These are phyloP conservation scores for Leptinotarsa juncta DNA, from an alignment of 2,888 invertebrate species.

Conservation along the genomic window DNA sequence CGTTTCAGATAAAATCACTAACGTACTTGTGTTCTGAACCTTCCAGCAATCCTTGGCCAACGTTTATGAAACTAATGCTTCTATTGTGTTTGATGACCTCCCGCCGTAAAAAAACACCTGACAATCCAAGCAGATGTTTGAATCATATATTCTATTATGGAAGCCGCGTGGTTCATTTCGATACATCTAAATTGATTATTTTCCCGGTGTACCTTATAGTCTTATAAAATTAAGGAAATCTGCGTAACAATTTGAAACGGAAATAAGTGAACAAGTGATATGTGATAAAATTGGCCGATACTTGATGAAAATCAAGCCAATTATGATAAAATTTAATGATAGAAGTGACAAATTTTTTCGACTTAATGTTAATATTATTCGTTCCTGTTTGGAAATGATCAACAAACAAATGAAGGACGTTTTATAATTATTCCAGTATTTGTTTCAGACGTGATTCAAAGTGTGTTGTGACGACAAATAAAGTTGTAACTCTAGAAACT, in stretches of 20 bases:
- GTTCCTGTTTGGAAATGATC: no score
- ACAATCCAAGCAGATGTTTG: slow-evolving; percentile 19
- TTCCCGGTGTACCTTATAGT: neutral
- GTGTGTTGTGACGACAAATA: no score
- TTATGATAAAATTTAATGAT: no score
- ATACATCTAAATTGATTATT: slow-evolving; percentile 15
- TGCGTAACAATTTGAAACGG: neutral
- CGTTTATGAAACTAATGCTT: slow-evolving; percentile 5
- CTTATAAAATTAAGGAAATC: neutral
- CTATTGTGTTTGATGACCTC: slow-evolving; percentile 9
- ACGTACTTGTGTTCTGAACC: neutral
- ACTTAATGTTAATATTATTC: no score
- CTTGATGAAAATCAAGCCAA: no score
- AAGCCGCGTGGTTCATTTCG: slow-evolving; percentile 15
- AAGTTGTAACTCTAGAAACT: no score
- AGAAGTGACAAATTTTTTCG: neutral
- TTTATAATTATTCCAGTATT: no score
- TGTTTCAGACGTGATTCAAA: no score
- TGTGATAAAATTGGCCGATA: neutral
- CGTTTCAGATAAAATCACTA: no score
- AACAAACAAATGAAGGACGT: no score
- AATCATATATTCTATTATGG: slow-evolving; percentile 12
- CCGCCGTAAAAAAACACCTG: slow-evolving; percentile 16
- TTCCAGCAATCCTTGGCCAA: neutral
- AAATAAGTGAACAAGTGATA: neutral